Conservation (phyloP, 1,140 invertebrate genomes). For the Heliconius nattereri region DNA sequence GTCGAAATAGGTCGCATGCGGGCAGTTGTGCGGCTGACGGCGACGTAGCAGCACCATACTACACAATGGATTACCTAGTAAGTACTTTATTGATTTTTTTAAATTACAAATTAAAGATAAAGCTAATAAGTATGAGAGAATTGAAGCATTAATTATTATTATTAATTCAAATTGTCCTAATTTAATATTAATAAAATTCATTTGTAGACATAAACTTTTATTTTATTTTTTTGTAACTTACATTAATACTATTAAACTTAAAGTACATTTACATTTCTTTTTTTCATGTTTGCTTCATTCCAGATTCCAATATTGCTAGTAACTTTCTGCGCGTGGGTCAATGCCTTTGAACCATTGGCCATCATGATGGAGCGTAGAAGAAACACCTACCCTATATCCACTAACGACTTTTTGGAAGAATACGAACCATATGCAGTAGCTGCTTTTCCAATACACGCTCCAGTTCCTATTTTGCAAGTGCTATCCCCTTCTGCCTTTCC, state of each 20-base stretch:
- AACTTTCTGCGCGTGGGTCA: constrained; percentile 27
- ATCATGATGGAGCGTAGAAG: constrained; percentile 43
- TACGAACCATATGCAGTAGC: constrained; percentile 60
- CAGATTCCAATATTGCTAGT: constrained; percentile 53
- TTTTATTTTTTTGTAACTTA: not conserved
- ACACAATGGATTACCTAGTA: constrained; percentile 49
- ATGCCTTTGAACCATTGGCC: constrained; percentile 37
- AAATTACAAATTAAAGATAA: not conserved
- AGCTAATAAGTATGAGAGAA: no score
- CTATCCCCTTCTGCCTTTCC: constrained; percentile 37
- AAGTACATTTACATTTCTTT: no score
- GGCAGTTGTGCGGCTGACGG: constrained; percentile 30
- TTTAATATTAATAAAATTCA: no score
- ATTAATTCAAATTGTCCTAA: not conserved
- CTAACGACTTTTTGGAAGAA: constrained; percentile 47
- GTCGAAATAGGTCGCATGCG: constrained; percentile 29
- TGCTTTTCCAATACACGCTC: constrained; percentile 58
- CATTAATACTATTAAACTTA: no score
- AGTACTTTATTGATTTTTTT: constrained; percentile 29
- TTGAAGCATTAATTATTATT: no score
- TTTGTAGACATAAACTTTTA: not conserved
- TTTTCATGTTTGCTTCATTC: not conserved
- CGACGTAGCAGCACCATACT: constrained; percentile 29
- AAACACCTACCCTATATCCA: constrained; percentile 46
- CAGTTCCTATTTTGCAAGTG: constrained; percentile 56